phyloP scores from a whole-genome alignment of 2,888 invertebrate species.

The Nemotelus pantherinus region DNA sequence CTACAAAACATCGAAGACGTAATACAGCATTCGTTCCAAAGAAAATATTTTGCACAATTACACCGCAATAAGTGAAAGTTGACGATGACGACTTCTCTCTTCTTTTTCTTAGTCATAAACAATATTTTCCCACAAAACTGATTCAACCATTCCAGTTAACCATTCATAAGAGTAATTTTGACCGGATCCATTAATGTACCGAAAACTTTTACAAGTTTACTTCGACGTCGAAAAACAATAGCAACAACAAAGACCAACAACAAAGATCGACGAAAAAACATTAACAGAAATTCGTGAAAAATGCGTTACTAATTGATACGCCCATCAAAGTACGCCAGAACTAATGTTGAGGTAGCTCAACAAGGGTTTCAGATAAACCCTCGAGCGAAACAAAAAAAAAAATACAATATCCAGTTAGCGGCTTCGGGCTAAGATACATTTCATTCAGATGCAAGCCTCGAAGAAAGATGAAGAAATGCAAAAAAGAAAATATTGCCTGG shows the following conservation, averaged over 20 bases:
- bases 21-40: not conserved
- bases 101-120: not conserved
- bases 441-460: too few species aligned
- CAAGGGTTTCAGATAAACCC: not conserved
- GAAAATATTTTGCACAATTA: not conserved
- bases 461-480: not conserved
- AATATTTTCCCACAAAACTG: not conserved
- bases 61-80: not conserved
- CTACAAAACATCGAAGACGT: not conserved
- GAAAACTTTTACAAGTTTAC: not conserved
- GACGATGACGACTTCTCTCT: not conserved
- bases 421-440: too few species aligned
- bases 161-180: not conserved
- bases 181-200: not conserved
- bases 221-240: too few species aligned
- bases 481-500: not conserved
- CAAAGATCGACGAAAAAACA: too few species aligned
- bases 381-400: too few species aligned
- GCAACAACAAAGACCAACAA: too few species aligned
- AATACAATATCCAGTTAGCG: too few species aligned
- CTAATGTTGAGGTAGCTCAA: not conserved
- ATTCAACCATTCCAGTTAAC: not conserved
- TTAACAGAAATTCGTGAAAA: not conserved
- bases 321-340: conserved; percentile 7
- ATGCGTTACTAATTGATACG: conserved; percentile 31